Conservation (phyloP, 1,140 invertebrate species). For the Drosophila dunni region DNA sequence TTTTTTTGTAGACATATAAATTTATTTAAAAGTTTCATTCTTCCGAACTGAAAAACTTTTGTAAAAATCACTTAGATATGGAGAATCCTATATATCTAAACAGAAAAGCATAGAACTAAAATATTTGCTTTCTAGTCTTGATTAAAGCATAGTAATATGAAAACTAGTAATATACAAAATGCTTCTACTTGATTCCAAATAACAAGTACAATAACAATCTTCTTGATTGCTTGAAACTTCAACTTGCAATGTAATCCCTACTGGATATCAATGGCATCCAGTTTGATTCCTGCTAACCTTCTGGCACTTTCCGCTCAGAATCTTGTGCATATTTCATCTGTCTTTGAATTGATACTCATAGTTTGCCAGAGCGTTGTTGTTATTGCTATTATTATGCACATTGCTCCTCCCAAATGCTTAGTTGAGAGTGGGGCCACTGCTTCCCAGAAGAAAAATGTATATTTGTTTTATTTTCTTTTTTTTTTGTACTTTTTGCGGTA, state of each 20-base stretch:
- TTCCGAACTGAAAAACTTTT: no score
- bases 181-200: no score
- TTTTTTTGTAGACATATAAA: no score
- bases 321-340: background rate
- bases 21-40: no score
- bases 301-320: background rate
- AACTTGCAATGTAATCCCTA: background rate
- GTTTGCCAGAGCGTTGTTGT: slow-evolving; percentile 6
- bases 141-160: no score
- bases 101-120: no score
- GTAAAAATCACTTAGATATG: no score
- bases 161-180: no score
- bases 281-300: background rate
- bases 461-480: slow-evolving; percentile 17
- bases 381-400: slow-evolving; percentile 21
- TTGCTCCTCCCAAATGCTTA: background rate
- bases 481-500: slow-evolving; percentile 9
- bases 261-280: slow-evolving; percentile 1
- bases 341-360: slow-evolving; percentile 2
- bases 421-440: background rate
- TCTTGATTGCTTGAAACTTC: background rate
- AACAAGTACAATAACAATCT: background rate
- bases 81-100: no score
- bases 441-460: slow-evolving; percentile 18
- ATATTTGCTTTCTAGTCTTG: no score